Base-by-base conservation (phyloP, 1,140 invertebrate species). In the Ridgeia piscesae region DNA sequence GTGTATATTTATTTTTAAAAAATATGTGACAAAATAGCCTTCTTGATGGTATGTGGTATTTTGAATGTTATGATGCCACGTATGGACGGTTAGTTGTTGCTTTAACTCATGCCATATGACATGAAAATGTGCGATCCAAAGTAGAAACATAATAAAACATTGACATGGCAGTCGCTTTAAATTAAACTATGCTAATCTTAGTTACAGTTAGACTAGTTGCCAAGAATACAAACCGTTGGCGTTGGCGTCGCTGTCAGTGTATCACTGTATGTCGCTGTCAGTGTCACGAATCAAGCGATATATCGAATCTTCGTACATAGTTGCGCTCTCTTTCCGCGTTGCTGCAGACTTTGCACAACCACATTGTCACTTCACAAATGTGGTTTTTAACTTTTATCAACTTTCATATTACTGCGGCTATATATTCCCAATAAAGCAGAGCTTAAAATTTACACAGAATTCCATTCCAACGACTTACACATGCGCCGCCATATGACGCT, bases 401-500 rank as follows among this genome's bases (percentile, higher is more conserved):
- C 35, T 35, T 90, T 42, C 31, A 90, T 27, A 90, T 90, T 14
- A 90, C 34, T 34, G 34, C 17, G 31, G 34, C 34, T 35, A 35
- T 27, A n/a, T 42, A 33, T 90, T 17, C 35, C 34, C n/a, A 0
- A 35, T n/a, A 34, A 34, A 35, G 4, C 11, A 9, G 14, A 42
- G 89, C n/a, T 90, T 35, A 17, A 4, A 35, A 90, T 90, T 42
- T 90, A 4, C 0, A 42, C 34, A 90, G 2, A 42, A 35, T 17
- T 90, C 89, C 89, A 90, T 42, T 90, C 34, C 34, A 34, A 34
- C 14, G 34, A 90, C 31, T 31, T 90, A 0, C 89, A 90, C 35
- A 35, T 90, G 89, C 35, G 27, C 89, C 34, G 35, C 89, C 89
- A 90, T 90, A 90, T 42, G 89, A 90, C 89, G 89, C 89, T 42